These are phyloP conservation scores for Lophius piscatorius DNA, from an alignment of 2,113 vertebrate genomes.

Conservation along the genomic window DNA sequence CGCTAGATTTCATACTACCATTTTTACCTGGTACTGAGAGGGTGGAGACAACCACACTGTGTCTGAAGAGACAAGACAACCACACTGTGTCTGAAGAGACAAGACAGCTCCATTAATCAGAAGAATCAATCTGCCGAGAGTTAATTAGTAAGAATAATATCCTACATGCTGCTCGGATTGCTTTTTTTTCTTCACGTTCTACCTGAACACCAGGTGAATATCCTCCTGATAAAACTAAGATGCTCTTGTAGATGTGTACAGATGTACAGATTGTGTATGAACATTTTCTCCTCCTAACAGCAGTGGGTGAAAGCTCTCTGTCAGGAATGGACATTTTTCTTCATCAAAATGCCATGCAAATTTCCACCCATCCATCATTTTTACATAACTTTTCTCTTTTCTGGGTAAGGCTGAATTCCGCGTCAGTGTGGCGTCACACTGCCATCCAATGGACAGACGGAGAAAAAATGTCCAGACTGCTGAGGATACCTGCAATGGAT, in stretches of 20 bases:
- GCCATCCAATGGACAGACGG: constrained; percentile 59
- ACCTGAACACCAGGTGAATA: constrained; percentile 14
- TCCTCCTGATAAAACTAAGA: constrained; percentile 15
- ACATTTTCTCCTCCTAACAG: constrained; percentile 36
- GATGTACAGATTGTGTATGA: constrained; percentile 21
- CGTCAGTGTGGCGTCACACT: constrained; percentile 49
- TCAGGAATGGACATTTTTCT: constrained; percentile 59
- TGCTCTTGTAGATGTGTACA: constrained; percentile 10
- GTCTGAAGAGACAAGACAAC: too few relatives aligned
- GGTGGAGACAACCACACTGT: constrained; percentile 7
- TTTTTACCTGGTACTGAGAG: background rate
- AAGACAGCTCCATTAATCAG: constrained; percentile 6
- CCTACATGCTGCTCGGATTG: background rate
- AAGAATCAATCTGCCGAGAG: background rate
- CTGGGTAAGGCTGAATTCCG: constrained; percentile 5
- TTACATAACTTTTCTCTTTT: constrained; percentile 56
- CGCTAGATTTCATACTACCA: background rate
- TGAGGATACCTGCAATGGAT: background rate
- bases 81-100: too few relatives aligned
- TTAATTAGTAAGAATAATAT: constrained; percentile 24
- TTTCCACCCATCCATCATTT: constrained; percentile 71
- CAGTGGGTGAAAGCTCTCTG: constrained; percentile 25
- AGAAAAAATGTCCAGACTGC: constrained; percentile 9
- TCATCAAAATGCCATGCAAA: constrained; percentile 70
- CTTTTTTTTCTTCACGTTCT: constrained; percentile 4